Evolutionary conservation across 2,888 invertebrate genomes (phyloP).

Genomic region (Ectobius pallidus): DNA sequence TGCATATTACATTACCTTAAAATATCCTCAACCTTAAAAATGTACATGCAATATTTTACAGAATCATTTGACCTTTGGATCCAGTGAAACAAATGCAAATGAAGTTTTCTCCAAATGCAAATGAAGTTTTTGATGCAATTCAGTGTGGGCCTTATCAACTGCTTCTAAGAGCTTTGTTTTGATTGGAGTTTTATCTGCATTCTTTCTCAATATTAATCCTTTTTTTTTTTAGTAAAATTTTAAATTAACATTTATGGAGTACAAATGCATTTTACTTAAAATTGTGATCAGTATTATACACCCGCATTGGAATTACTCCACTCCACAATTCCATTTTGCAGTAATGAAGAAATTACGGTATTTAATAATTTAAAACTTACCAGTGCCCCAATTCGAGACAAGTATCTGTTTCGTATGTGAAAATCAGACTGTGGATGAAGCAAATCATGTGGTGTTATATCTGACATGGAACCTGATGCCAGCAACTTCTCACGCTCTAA

Average conservation of each 20-base stretch:
- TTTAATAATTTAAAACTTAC: slow-evolving; percentile 53
- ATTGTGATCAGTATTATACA: not conserved
- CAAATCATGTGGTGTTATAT: slow-evolving; percentile 58
- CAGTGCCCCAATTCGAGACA: slow-evolving; percentile 64
- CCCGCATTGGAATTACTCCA: not conserved
- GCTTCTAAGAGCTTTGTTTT: no score
- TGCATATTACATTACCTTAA: no score
- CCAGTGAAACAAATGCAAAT: no score
- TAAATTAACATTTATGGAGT: not conserved
- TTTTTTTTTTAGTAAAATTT: not conserved
- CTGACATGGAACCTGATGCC: slow-evolving; percentile 57
- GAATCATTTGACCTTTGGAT: no score
- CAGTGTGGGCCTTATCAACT: no score
- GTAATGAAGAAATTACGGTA: not conserved
- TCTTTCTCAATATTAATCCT: not conserved
- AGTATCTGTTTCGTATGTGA: slow-evolving; percentile 65
- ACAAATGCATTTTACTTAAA: not conserved
- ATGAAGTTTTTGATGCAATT: no score
- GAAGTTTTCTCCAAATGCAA: no score
- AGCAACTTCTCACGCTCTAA: slow-evolving; percentile 62
- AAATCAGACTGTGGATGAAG: slow-evolving; percentile 62
- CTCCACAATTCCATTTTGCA: not conserved
- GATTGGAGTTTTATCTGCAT: no score
- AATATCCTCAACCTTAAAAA: no score
- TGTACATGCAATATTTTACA: no score